A percentile compares a stretch with the other conserved stretches of the same genome.
phyloP scores from a whole-genome alignment of 2,797 vertebrate species.

The Epinephelus awoara region DNA sequence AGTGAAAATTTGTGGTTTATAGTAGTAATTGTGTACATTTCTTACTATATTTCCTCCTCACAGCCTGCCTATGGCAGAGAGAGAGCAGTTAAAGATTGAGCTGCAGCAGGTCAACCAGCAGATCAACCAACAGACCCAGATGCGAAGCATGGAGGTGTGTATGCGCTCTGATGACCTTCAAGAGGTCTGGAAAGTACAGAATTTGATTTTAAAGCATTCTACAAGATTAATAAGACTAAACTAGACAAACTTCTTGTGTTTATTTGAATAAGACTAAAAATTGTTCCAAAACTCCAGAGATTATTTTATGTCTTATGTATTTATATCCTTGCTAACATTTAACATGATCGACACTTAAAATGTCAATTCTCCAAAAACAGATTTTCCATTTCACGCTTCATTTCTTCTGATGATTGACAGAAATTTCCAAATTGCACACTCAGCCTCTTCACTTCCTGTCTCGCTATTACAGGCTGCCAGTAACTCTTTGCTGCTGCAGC shows the following conservation, averaged over 20 bases:
- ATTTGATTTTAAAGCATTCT: background rate
- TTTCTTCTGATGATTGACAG: constrained; percentile 7
- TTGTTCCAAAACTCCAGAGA: background rate
- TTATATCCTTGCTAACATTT: background rate
- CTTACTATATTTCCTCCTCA: background rate
- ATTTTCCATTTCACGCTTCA: background rate
- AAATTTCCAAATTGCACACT: constrained; percentile 20
- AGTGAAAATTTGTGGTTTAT: background rate
- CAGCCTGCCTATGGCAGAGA: constrained; percentile 88
- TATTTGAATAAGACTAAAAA: background rate
- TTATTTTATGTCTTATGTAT: background rate
- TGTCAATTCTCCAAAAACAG: background rate
- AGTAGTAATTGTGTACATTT: background rate
- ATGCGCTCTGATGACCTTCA: background rate
- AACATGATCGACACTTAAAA: background rate
- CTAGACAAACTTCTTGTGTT: no score
- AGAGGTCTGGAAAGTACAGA: background rate
- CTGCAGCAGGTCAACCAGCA: constrained; percentile 96
- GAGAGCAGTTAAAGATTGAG: constrained; percentile 97
- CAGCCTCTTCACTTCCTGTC: constrained; percentile 33
- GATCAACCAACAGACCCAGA: constrained; percentile 97
- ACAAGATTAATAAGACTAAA: background rate
- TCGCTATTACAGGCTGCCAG: constrained; percentile 87
- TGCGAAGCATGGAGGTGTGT: constrained; percentile 93
- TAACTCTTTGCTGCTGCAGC: constrained; percentile 95